phyloP scores from a whole-genome alignment of 2,113 vertebrate species.

The Eurypyga helias region DNA sequence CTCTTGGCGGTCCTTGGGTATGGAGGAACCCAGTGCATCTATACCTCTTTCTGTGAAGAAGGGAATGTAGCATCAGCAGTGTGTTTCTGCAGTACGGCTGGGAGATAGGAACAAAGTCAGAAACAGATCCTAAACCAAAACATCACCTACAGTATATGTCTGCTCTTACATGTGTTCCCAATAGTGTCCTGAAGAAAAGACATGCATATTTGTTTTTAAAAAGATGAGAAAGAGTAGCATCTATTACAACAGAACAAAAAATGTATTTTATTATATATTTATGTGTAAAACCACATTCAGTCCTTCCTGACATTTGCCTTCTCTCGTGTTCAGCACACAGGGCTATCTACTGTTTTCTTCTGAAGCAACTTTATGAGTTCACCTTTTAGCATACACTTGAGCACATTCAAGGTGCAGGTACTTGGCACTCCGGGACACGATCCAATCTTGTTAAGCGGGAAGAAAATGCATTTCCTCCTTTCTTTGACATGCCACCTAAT shows the following conservation, averaged over 20 bases:
- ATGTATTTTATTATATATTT: neutral
- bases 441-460: neutral
- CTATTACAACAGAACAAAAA: neutral
- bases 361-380: neutral
- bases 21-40: neutral
- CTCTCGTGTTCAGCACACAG: neutral
- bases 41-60: neutral
- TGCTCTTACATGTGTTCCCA: neutral
- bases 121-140: neutral
- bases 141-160: neutral
- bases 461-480: neutral
- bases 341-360: neutral
- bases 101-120: neutral
- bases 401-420: neutral
- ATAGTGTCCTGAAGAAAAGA: neutral
- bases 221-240: neutral
- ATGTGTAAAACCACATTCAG: neutral
- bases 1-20: neutral
- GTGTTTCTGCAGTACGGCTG: neutral
- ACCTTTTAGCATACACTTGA: neutral
- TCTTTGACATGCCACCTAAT: neutral
- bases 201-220: neutral
- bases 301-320: neutral
- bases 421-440: neutral
- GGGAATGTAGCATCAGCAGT: accelerated